Evolutionary conservation across 2,113 vertebrate genomes (phyloP), one percentile per base, ranked within the genome.

Genomic region (Rhodinocichla rosea): DNA sequence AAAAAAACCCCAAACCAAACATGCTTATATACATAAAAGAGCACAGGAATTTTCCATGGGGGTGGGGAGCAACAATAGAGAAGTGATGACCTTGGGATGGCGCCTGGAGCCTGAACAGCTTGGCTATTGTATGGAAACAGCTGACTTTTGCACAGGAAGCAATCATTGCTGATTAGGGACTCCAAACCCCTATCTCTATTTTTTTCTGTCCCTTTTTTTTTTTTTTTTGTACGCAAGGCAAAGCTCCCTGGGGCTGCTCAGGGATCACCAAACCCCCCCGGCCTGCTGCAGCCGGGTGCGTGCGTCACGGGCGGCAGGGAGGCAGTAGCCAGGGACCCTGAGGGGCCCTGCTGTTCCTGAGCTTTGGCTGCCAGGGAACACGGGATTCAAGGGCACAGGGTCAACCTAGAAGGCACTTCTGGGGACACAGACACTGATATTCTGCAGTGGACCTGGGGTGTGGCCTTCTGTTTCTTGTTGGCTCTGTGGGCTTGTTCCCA

Each of bases 111-210:
- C 88, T 95, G 92, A 77, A 90, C 81, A 95, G 81, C 49, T 94
- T 91, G 83, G 45, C 96, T 93, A 95, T 97, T 98, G 95, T 97
- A 70, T 92, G 83, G 97, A 97, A 97, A 95, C 97, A 98, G 98
- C 98, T 98, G 98, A 98, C 97, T 97, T 97, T 96, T 97, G 96
- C 88, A 97, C 96, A 98, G 98, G 98, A 98, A 98, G 94, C 92
- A 97, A 96, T 98, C 96, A 90, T 67, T 85, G 87, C 84, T 96
- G 96, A 93, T 97, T 97, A 93, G 91, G 88, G 95, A 81, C 94
- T 97, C 73, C 89, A 86, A 96, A 71, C 35, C 64, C 40, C 75
- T 91, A 84, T 55, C 80, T 96, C 82, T 83, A 24, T 76, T 91
- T 85, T 53, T 79, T 84, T 89, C 15, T 77, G 17, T 56, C 16